These are phyloP conservation scores for Brachypterus glaber DNA, from an alignment of 2,888 invertebrate genomes.

Conservation along the genomic window DNA sequence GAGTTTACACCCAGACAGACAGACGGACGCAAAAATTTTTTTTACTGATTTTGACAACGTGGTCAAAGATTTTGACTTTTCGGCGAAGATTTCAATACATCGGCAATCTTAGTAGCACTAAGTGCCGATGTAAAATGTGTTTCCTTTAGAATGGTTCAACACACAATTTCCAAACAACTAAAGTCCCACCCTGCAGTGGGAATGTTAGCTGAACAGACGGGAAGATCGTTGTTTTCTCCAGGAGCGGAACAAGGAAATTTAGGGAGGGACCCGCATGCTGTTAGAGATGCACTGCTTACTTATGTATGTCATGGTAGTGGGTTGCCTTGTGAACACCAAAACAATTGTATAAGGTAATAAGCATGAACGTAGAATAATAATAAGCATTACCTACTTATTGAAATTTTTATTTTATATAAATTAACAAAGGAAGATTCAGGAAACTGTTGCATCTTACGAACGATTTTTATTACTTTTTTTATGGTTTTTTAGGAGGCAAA, in stretches of 20 bases:
- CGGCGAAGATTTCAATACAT: no score
- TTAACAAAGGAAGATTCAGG: not conserved
- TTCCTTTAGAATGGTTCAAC: slow-evolving; percentile 44
- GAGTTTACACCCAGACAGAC: no score
- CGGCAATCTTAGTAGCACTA: no score
- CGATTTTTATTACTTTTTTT: no score
- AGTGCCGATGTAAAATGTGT: no score
- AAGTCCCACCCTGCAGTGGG: slow-evolving; percentile 66
- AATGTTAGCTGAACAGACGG: slow-evolving; percentile 57
- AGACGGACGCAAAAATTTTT: no score
- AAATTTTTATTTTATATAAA: not conserved
- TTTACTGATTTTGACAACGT: no score
- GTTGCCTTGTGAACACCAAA: slow-evolving; percentile 60
- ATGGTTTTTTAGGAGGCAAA: slow-evolving; percentile 42
- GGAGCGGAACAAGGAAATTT: slow-evolving; percentile 47
- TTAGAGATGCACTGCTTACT: slow-evolving; percentile 72
- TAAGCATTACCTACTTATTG: slow-evolving; percentile 47
- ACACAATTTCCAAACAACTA: slow-evolving; percentile 55
- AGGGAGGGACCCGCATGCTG: slow-evolving; percentile 56
- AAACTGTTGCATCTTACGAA: no score
- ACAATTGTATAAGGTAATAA: slow-evolving; percentile 39
- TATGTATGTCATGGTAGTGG: slow-evolving; percentile 78
- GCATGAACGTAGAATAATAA: no score
- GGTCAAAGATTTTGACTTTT: no score
- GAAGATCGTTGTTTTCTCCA: slow-evolving; percentile 56